A percentile compares a stretch with the other conserved stretches of the same genome.
Evolutionary conservation across 2,888 invertebrate genomes (phyloP).

Genomic region (Pseudococcus jackbeardsleyi): DNA sequence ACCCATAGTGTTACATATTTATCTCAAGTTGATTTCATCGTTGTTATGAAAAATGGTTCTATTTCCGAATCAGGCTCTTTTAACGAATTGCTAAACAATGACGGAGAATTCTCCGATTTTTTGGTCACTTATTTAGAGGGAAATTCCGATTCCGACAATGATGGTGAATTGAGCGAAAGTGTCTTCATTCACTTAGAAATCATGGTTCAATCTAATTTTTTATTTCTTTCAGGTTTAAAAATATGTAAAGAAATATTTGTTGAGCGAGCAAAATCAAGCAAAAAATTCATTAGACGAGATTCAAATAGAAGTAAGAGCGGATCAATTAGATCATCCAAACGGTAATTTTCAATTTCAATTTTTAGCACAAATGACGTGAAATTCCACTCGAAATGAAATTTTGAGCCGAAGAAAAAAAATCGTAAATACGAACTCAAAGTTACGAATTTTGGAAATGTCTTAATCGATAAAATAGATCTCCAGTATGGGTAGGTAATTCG

Average conservation of each 20-base stretch:
- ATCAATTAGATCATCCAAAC: constrained; percentile 8
- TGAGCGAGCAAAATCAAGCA: constrained; percentile 73
- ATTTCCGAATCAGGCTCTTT: constrained; percentile 93
- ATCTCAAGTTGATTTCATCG: constrained; percentile 89
- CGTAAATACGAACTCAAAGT: too few species aligned
- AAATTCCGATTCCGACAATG: constrained; percentile 67
- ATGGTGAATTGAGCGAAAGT: constrained; percentile 44
- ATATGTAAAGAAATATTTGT: constrained; percentile 84
- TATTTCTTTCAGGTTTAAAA: constrained; percentile 73
- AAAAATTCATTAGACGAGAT: constrained; percentile 27
- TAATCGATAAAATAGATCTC: too few species aligned
- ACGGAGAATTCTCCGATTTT: constrained; percentile 88
- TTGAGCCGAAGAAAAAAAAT: too few species aligned
- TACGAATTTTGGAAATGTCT: too few species aligned
- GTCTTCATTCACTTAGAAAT: neutral
- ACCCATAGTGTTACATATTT: constrained; percentile 96
- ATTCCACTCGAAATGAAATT: too few species aligned
- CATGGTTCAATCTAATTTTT: neutral
- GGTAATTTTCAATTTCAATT: neutral
- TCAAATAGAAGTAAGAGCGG: constrained; percentile 49
- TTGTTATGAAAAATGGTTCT: constrained; percentile 89
- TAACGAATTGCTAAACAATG: constrained; percentile 86
- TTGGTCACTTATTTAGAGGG: constrained; percentile 84
- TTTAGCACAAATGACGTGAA: too few species aligned
- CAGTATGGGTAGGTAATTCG: too few species aligned